Evolutionary conservation across 1,140 invertebrate species (phyloP).

Genomic region (Hylaeus anthracinus): DNA sequence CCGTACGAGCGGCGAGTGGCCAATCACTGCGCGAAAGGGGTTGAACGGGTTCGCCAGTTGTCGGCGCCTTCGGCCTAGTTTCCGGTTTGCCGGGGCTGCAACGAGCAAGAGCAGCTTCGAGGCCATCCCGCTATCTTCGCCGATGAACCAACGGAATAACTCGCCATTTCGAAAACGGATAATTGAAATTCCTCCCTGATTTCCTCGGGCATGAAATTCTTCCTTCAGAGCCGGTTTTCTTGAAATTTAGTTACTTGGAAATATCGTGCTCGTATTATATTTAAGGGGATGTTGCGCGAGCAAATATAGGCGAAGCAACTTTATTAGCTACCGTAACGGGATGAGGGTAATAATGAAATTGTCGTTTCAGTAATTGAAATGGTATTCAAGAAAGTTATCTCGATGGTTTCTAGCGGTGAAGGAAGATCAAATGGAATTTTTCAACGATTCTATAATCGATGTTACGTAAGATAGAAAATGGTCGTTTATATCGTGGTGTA

Average conservation of each 20-base stretch:
- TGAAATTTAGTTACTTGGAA: not conserved
- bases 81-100: not conserved
- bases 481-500: too few species aligned
- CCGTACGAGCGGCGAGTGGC: conserved; percentile 9
- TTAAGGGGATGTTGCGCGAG: too few species aligned
- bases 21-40: not conserved
- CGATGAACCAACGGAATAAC: conserved; percentile 10
- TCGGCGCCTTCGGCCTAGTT: conserved; percentile 35
- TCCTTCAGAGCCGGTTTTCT: not conserved
- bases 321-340: too few species aligned
- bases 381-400: too few species aligned
- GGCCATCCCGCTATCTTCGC: not conserved
- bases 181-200: conserved; percentile 25
- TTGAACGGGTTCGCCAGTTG: not conserved
- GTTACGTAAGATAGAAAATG: too few species aligned
- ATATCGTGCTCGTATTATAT: too few species aligned
- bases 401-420: too few species aligned
- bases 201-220: not conserved
- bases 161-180: conserved; percentile 12
- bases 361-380: too few species aligned
- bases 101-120: not conserved
- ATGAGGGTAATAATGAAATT: too few species aligned
- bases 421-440: too few species aligned
- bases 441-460: too few species aligned
- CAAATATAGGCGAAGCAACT: too few species aligned